Conservation (phyloP, 2,797 vertebrate species). For the Sciurus carolinensis region DNA sequence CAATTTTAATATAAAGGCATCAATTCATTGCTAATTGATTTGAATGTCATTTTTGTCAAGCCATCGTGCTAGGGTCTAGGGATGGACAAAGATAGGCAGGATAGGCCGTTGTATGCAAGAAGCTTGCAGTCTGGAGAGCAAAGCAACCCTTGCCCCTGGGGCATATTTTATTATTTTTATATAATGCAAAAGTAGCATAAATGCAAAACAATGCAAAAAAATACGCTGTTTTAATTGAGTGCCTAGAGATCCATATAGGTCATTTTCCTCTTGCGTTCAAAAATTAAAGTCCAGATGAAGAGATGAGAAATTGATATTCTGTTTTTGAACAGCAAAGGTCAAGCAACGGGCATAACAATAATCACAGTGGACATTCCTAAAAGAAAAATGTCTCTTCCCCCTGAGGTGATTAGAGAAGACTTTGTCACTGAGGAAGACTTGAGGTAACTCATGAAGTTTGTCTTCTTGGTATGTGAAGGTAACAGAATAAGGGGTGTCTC, state of each 20-base stretch:
- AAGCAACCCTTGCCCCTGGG: background rate
- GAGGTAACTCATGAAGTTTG: background rate
- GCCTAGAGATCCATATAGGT: background rate
- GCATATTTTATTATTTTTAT: slow-evolving; percentile 1
- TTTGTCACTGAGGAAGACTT: background rate
- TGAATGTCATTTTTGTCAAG: background rate
- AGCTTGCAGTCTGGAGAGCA: background rate
- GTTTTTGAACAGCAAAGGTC: background rate
- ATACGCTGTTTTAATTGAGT: background rate
- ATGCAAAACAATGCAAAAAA: background rate
- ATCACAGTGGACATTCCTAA: background rate
- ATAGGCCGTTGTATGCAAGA: background rate
- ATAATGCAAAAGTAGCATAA: background rate
- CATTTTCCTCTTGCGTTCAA: background rate
- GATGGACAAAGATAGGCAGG: background rate
- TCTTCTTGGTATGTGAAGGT: background rate
- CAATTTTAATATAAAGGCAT: slow-evolving; percentile 43
- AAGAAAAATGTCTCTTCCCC: background rate
- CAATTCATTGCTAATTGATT: slow-evolving; percentile 51
- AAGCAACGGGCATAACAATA: too few species aligned
- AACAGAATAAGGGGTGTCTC: background rate
- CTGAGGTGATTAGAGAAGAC: background rate
- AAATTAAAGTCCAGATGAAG: background rate
- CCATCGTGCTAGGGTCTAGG: background rate
- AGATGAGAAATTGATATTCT: background rate